Evolutionary conservation across 2,113 vertebrate species (phyloP).

Genomic region (Anser brachyrhynchus): DNA sequence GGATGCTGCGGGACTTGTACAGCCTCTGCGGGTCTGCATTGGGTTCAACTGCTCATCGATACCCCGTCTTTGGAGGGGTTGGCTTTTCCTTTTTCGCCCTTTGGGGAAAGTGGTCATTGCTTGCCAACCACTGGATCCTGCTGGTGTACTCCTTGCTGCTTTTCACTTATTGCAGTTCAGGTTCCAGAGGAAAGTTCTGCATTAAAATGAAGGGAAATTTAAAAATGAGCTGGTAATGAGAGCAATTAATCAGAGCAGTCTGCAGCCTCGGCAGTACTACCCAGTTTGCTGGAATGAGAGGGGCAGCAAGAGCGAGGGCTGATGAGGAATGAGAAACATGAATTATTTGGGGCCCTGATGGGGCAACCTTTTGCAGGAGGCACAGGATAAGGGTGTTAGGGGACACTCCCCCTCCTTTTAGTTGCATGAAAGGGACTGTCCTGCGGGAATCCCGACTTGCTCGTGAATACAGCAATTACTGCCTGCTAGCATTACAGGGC

Average conservation of each 20-base stretch:
- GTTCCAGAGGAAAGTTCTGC: slow-evolving; percentile 22
- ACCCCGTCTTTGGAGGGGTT: neutral
- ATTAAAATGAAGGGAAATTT: slow-evolving; percentile 42
- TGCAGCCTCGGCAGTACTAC: neutral
- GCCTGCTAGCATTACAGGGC: neutral
- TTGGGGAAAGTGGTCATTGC: neutral
- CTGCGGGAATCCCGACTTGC: neutral
- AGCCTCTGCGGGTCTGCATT: no score
- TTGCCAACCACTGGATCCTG: neutral
- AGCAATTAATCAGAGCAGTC: slow-evolving; percentile 51
- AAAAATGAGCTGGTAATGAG: slow-evolving; percentile 42
- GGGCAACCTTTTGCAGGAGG: neutral
- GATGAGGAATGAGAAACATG: slow-evolving; percentile 18
- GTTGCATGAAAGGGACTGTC: neutral
- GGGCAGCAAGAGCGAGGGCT: neutral
- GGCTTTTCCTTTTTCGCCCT: slow-evolving; percentile 4
- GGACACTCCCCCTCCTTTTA: neutral
- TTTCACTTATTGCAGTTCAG: neutral
- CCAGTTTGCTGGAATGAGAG: neutral
- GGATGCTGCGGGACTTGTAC: no score
- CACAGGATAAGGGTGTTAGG: neutral
- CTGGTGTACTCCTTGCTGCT: neutral
- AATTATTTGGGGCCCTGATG: neutral
- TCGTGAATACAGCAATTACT: neutral
- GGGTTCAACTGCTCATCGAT: neutral